phyloP scores from a whole-genome alignment of 2,113 vertebrate species.

The Drymodes brunneopygia region DNA sequence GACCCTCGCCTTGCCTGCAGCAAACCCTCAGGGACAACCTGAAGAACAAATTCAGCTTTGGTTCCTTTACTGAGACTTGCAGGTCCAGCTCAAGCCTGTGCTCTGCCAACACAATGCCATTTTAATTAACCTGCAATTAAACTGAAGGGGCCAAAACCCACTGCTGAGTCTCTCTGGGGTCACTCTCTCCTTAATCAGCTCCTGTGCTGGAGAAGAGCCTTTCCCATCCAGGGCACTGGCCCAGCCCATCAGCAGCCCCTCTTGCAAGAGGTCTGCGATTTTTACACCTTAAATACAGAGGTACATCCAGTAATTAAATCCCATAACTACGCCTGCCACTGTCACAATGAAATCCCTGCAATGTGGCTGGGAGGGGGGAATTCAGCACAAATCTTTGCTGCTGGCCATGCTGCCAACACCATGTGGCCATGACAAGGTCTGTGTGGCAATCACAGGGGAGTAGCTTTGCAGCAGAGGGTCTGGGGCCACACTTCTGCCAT shows the following conservation, averaged over 20 bases:
- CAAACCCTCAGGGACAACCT: neutral
- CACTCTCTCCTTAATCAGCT: neutral
- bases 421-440: accelerated
- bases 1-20: neutral
- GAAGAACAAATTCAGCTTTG: neutral
- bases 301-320: neutral
- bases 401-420: neutral
- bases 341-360: neutral
- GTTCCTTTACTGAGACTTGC: neutral
- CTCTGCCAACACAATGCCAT: neutral
- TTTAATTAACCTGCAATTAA: neutral
- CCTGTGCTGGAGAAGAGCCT: neutral
- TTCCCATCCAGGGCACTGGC: neutral
- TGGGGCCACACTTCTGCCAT: neutral
- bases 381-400: neutral
- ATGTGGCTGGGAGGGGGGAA: neutral
- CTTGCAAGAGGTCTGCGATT: accelerated
- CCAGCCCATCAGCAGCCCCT: neutral
- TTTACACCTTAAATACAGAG: neutral
- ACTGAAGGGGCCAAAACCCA: neutral
- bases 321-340: accelerated
- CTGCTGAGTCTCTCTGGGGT: neutral
- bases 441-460: accelerated
- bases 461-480: neutral
- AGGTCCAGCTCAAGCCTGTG: neutral